Conservation (phyloP, 2,113 vertebrate genomes). For the Parus major region DNA sequence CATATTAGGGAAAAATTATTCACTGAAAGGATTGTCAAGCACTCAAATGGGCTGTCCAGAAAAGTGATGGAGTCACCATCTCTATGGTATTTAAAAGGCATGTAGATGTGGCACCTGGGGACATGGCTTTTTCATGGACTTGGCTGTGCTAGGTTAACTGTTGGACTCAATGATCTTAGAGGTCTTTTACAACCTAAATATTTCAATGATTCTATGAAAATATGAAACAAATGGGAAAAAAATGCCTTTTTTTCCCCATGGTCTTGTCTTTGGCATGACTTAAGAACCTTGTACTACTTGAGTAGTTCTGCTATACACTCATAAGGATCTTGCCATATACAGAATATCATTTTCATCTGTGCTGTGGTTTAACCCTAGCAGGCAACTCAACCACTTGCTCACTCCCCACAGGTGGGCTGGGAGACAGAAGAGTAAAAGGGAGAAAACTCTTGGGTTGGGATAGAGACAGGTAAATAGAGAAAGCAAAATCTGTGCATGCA, state of each 20-base stretch:
- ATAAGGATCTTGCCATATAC: neutral
- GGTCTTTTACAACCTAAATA: neutral
- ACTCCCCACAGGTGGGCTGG: neutral
- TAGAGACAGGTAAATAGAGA: neutral
- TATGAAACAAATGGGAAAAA: neutral
- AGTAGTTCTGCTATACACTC: neutral
- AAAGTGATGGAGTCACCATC: neutral
- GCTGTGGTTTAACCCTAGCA: neutral
- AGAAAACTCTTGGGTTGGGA: neutral
- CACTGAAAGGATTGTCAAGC: neutral
- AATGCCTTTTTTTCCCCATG: rapidly evolving
- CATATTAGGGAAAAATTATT: neutral
- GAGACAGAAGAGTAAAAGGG: neutral
- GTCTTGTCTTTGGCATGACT: neutral
- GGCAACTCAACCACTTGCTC: neutral
- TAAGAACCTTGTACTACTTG: neutral
- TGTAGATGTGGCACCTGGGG: neutral
- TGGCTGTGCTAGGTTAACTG: neutral
- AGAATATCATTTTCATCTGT: neutral
- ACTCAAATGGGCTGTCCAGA: neutral
- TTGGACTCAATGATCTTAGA: neutral
- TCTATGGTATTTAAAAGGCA: neutral
- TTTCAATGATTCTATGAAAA: neutral
- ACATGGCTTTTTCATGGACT: neutral
- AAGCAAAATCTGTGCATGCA: neutral